Evolutionary conservation across 2,113 vertebrate species (phyloP).

Genomic region (Cettia cetti): DNA sequence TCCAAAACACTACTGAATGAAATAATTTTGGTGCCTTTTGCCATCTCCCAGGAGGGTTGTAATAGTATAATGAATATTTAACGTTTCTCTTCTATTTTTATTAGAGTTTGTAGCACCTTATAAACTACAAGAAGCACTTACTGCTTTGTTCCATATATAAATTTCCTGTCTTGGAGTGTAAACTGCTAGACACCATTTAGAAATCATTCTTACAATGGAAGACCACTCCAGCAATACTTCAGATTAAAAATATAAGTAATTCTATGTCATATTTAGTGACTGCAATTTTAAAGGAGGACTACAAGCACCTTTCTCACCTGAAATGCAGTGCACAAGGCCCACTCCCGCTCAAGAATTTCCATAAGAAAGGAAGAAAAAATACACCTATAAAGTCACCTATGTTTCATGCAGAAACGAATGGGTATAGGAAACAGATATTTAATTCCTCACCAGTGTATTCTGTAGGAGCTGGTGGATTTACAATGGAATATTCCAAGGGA

Average conservation of each 20-base stretch:
- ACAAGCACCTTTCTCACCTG: not conserved
- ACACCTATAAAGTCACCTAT: not conserved
- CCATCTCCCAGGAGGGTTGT: not conserved
- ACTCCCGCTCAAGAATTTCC: not conserved
- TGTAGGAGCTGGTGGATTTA: not conserved
- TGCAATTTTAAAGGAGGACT: not conserved
- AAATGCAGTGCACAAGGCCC: not conserved
- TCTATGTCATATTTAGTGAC: not conserved
- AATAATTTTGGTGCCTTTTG: not conserved
- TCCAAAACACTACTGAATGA: not conserved
- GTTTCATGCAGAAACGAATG: not conserved
- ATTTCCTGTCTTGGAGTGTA: not conserved
- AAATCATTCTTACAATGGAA: not conserved
- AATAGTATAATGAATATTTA: not conserved
- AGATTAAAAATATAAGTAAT: not conserved
- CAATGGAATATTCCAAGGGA: conserved; percentile 7
- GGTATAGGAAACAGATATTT: not conserved
- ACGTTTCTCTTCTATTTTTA: not conserved
- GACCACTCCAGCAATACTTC: not conserved
- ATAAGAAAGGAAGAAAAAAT: not conserved
- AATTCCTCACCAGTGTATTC: not conserved
- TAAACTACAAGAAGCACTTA: not conserved
- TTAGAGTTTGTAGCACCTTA: not conserved
- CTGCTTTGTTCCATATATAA: not conserved
- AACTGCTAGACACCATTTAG: not conserved